These are phyloP conservation scores for Galago senegalensis DNA, from an alignment of 2,797 vertebrate genomes.

Conservation along the genomic window DNA sequence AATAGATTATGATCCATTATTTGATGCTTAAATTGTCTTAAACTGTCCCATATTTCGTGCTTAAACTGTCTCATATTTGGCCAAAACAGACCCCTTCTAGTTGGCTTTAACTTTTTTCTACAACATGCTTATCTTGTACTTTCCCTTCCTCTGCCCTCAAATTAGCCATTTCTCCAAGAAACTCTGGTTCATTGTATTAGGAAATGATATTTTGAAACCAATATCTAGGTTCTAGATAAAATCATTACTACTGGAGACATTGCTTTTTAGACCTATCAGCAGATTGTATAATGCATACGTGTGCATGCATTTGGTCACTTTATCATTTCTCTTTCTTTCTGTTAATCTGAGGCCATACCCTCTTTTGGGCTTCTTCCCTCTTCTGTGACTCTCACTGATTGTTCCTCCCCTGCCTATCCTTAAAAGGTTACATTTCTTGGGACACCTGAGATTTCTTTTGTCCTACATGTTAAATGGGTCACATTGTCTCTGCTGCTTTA, in stretches of 20 bases:
- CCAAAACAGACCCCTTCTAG: background rate
- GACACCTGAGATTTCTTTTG: constrained; percentile 16
- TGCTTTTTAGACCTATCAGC: constrained; percentile 25
- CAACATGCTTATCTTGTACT: background rate
- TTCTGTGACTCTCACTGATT: background rate
- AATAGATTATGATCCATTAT: background rate
- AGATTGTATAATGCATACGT: background rate
- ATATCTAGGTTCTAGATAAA: background rate
- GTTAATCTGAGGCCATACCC: background rate
- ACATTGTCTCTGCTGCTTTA: background rate
- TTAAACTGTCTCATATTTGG: constrained; percentile 5
- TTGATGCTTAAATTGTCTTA: background rate
- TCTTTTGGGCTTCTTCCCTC: background rate
- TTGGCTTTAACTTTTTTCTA: background rate
- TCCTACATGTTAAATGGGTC: background rate
- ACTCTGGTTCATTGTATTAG: background rate
- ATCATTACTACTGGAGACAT: background rate
- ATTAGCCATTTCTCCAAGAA: constrained; percentile 18
- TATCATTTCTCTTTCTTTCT: background rate
- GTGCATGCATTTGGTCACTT: background rate
- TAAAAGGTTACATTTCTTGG: constrained; percentile 4
- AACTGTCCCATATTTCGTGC: background rate
- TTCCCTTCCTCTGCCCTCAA: background rate
- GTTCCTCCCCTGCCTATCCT: background rate
- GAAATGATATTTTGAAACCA: constrained; percentile 50